Base-by-base conservation (phyloP, 2,797 vertebrate genomes). In the Syngnathus acus region DNA sequence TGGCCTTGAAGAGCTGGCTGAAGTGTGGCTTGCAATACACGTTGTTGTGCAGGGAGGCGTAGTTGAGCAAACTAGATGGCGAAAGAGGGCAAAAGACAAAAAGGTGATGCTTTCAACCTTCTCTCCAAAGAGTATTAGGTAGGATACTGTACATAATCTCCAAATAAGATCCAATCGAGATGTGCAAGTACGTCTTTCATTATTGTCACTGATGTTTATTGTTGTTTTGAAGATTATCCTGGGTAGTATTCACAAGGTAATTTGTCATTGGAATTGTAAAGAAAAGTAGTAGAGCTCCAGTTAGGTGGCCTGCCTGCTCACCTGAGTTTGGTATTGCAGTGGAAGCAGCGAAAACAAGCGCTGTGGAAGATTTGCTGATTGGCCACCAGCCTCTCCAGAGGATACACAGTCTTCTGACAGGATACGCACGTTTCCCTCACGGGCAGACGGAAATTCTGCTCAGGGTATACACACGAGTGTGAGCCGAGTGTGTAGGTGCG, bases 11-110 rank as follows among this genome's bases (percentile, higher is more conserved):
- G 64, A 99, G 94, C 77, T 99, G 97, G 82, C 88, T 93, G 90
- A 95, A 98, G 83, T 98, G 96, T 43, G 96, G 94, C 79, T 98
- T 98, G 89, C 97, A 99, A 86, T 99, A 98, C 72, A 97, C 93
- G 67, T 81, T 93, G 64, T 93, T 95, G 70, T 93, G 94, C 65
- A 66, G 65, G 32, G 65, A 66, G 26, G 65, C 65, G 53, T 66
- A 66, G 54, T 66, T 66, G 14, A 17, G 26, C 65, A 66, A 58
- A 47, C 65, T 66, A 9, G 11, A 45, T 3, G 13, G 10, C 6
- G 21, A 65, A 55, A 21, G 2, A 62, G 62, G 50, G 26, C 53
- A 0, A 0, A 7, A 10, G 64, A 66, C 13, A 32, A 32, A 32
- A 32, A 32, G 4, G 32, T 5, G 60, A 62, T 54, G 47, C 47